phyloP scores from a whole-genome alignment of 2,113 vertebrate genomes.

The Myrmecobius fasciatus region DNA sequence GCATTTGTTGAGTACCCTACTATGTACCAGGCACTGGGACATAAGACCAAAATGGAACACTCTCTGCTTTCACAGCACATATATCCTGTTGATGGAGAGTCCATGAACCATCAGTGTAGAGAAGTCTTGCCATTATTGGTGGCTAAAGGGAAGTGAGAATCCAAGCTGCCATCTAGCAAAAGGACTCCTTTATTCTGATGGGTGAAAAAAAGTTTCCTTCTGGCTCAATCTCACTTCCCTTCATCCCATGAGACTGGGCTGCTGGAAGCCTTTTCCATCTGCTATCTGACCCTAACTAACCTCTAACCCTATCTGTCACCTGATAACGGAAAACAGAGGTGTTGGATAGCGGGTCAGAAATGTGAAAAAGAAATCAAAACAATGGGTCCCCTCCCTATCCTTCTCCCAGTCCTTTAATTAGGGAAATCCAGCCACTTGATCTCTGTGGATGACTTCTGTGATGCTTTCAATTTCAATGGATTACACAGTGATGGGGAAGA shows the following conservation, averaged over 20 bases:
- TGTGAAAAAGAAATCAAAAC: constrained; percentile 73
- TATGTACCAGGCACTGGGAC: not conserved
- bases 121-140: not conserved
- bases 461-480: constrained; percentile 40
- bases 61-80: not conserved
- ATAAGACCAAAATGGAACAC: not conserved
- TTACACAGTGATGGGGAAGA: not conserved
- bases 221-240: constrained; percentile 34
- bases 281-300: constrained; percentile 85
- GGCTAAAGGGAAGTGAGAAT: not conserved
- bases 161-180: not conserved
- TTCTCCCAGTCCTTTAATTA: constrained; percentile 8
- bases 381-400: constrained; percentile 61
- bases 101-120: not conserved
- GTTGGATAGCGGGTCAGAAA: constrained; percentile 70
- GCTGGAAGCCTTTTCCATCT: constrained; percentile 88
- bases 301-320: constrained; percentile 70
- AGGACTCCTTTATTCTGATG: not conserved
- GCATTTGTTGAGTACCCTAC: not conserved
- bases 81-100: not conserved
- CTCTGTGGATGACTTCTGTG: constrained; percentile 56
- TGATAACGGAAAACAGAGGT: constrained; percentile 75
- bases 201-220: constrained; percentile 51
- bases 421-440: not conserved
- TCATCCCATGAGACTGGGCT: constrained; percentile 73